Conservation (phyloP, 37 sponge, comb jelly and placozoan species). For the Dysidea cf. avara region DNA sequence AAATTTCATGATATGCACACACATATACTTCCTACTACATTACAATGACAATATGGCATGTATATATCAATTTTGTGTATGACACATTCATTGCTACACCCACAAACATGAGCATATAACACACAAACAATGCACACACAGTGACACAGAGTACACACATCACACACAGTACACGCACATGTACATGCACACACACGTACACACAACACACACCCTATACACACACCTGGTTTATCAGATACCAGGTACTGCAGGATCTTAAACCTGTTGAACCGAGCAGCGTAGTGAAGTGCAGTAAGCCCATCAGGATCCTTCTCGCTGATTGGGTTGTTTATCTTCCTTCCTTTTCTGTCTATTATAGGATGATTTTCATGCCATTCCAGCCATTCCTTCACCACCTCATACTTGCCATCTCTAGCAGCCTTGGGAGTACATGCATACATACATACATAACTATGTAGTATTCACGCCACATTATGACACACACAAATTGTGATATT, state of each 20-base stretch:
- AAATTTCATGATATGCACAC: constrained; percentile 9
- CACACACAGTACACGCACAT: too few species aligned
- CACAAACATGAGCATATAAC: not conserved
- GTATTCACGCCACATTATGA: too few species aligned
- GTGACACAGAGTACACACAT: not conserved
- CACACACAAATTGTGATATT: too few species aligned
- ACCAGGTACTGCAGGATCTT: constrained; percentile 54
- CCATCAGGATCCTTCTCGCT: constrained; percentile 31
- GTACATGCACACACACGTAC: too few species aligned
- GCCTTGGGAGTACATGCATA: too few species aligned
- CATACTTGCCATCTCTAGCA: constrained; percentile 75
- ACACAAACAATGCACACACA: not conserved
- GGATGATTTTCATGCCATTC: too few species aligned
- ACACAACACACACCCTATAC: too few species aligned
- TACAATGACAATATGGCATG: not conserved
- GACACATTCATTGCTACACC: not conserved
- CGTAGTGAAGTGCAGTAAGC: constrained; percentile 45
- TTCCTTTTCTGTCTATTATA: too few species aligned
- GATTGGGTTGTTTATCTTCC: not conserved
- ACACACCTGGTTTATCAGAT: constrained; percentile 36
- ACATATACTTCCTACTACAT: not conserved
- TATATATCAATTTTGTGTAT: not conserved
- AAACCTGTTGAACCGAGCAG: constrained; percentile 63
- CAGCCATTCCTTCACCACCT: constrained; percentile 47
- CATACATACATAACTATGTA: too few species aligned